phyloP scores from a whole-genome alignment of 1,140 invertebrate genomes.

The Zeugodacus cucurbitae region DNA sequence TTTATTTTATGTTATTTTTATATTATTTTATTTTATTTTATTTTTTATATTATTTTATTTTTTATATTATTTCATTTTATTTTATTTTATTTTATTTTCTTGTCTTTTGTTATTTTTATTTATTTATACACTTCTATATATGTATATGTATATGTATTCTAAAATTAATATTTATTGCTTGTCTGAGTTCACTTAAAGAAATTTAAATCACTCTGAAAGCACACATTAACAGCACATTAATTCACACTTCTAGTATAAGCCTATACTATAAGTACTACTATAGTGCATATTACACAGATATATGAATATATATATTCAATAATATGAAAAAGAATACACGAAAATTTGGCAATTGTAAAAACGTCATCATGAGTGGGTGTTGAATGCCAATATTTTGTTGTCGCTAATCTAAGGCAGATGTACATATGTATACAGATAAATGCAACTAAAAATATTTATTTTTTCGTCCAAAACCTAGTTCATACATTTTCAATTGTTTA shows the following conservation, averaged over 20 bases:
- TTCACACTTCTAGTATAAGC: neutral
- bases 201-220: neutral
- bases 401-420: neutral
- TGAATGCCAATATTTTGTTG: neutral
- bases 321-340: neutral
- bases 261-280: neutral
- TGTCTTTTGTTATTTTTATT: too few relatives aligned
- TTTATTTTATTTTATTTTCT: too few relatives aligned
- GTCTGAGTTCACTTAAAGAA: neutral
- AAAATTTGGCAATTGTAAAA: neutral
- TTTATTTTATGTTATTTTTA: too few relatives aligned
- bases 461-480: neutral
- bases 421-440: neutral
- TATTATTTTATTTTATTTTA: too few relatives aligned
- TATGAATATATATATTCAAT: neutral
- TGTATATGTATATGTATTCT: neutral
- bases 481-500: too few relatives aligned
- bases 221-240: neutral
- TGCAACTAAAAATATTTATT: neutral
- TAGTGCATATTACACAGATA: neutral
- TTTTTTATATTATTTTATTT: too few relatives aligned
- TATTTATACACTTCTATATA: neutral
- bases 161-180: neutral
- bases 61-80: too few relatives aligned
- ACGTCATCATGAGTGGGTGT: slow-evolving; percentile 2